phyloP scores from a whole-genome alignment of 2,888 invertebrate genomes.

The Rhyacophila evoluta region DNA sequence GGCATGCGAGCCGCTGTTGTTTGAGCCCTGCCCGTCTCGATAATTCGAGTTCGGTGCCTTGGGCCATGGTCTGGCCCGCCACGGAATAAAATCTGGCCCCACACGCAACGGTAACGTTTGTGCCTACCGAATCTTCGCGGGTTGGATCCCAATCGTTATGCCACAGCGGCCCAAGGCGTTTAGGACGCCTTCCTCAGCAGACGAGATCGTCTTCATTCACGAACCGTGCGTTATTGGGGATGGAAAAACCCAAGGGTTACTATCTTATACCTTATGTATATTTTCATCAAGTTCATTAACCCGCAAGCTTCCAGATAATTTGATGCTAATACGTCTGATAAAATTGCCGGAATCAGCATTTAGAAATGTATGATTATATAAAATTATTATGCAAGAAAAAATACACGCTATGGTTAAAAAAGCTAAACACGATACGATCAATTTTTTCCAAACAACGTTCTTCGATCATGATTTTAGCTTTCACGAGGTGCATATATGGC shows the following conservation, averaged over 20 bases:
- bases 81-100: slow-evolving; percentile 2
- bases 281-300: neutral
- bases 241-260: neutral
- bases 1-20: neutral
- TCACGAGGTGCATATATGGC: neutral
- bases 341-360: slow-evolving; percentile 7
- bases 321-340: neutral
- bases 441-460: slow-evolving; percentile 3
- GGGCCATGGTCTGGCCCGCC: slow-evolving; percentile 41
- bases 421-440: neutral
- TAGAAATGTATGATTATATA: slow-evolving; percentile 10
- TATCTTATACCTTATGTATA: neutral
- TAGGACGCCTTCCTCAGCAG: slow-evolving; percentile 29
- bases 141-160: slow-evolving; percentile 31
- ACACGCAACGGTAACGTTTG: slow-evolving; percentile 55
- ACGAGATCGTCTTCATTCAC: slow-evolving; percentile 41
- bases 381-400: slow-evolving; percentile 17
- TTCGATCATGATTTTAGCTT: neutral
- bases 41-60: slow-evolving; percentile 11
- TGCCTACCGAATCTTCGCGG: slow-evolving; percentile 44
- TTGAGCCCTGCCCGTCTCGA: slow-evolving; percentile 3
- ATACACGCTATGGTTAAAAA: neutral
- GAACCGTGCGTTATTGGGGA: slow-evolving; percentile 43
- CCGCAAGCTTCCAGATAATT: neutral
- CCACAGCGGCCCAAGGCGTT: slow-evolving; percentile 39